Evolutionary conservation across 2,888 invertebrate genomes (phyloP), one percentile per base, ranked within the genome.

Genomic region (Chalcis sispes): DNA sequence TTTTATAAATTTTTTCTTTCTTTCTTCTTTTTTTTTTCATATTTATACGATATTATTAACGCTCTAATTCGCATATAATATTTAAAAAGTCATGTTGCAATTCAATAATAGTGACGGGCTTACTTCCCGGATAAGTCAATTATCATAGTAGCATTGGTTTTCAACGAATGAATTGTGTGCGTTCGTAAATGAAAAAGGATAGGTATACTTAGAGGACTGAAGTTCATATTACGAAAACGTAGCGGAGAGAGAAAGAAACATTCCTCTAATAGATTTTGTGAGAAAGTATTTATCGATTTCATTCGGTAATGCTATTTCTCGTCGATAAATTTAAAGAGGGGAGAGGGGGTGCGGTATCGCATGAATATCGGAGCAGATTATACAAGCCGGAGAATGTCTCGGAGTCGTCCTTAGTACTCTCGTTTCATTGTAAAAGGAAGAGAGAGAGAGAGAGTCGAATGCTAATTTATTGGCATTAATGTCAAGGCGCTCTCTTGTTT

Each of bases 401-500:
- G 40, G 25, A 36, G 20, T 18, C 25, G 13, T 52, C 25, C 7
- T 36, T 13, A 10, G n/a, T 18, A 3, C 5, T 32, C n/a, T 32
- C 2, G 4, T 13, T 42, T 32, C 32, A n/a, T n/a, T 32, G 8
- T 32, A 23, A 7, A 64, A 20, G 20, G 50, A 15, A 48, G 20
- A 36, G 3, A 29, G 54, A 4, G 18, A 10, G 40, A 32, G 42
- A 3, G 29, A 13, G n/a, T 25, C 36, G 32, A 20, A 48, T 48
- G 36, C 58, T 58, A 72, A 72, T 72, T 46, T 65, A 72, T 72
- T 72, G 56, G 29, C 56, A 72, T 72, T 72, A 72, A 64, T 58
- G 64, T 48, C 32, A 46, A 32, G 64, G 64, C 29, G 20, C 13
- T 71, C 25, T 58, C 40, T 40, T 42, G 27, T 61, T 61, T 61